phyloP scores from a whole-genome alignment of 1,140 invertebrate species.

The Saxidomus purpurata region DNA sequence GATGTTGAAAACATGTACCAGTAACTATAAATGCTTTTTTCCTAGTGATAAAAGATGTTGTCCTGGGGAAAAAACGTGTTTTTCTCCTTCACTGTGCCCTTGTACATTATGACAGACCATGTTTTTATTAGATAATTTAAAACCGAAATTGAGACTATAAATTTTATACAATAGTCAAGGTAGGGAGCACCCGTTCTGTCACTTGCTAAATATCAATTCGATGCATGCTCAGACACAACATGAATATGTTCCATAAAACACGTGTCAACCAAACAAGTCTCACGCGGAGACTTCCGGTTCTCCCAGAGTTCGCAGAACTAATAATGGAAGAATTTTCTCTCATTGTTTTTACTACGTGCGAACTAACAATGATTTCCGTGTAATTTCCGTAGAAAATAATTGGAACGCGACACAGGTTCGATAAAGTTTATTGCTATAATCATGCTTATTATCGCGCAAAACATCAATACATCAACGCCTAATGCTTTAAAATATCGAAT shows the following conservation, averaged over 20 bases:
- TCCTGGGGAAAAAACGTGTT: no score
- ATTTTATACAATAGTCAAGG: no score
- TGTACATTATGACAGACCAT: no score
- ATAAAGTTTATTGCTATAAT: constrained; percentile 62
- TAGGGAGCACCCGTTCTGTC: no score
- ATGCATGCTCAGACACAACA: constrained; percentile 3
- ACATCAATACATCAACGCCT: constrained; percentile 15
- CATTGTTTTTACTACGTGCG: constrained; percentile 66
- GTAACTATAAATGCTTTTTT: no score
- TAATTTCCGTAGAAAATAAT: constrained; percentile 63
- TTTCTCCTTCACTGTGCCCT: no score
- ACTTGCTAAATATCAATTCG: no score
- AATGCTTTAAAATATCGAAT: constrained; percentile 2
- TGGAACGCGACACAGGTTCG: constrained; percentile 33
- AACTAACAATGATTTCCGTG: constrained; percentile 55
- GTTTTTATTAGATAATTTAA: no score
- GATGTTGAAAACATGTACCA: no score
- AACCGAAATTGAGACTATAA: no score
- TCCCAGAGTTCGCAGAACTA: constrained; percentile 43
- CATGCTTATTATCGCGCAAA: constrained; percentile 37
- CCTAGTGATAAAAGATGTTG: no score
- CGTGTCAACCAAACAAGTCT: constrained; percentile 51
- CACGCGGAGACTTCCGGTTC: constrained; percentile 47
- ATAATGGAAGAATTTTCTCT: constrained; percentile 64
- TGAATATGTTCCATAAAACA: constrained; percentile 40